phyloP scores from a whole-genome alignment of 2,797 vertebrate genomes.

The Ambastaia sidthimunki region DNA sequence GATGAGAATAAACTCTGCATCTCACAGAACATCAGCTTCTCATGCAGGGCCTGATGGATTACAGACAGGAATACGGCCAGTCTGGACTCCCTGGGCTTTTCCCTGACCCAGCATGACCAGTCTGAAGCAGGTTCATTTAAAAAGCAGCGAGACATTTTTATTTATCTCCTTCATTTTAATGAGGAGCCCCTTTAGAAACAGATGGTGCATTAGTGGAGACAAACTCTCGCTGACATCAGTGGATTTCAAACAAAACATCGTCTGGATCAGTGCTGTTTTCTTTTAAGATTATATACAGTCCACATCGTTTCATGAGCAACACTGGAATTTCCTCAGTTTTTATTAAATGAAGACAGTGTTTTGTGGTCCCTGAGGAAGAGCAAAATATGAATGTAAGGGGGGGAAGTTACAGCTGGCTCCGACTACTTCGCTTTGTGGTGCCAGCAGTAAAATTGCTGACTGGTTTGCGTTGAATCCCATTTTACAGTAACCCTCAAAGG shows the following conservation, averaged over 20 bases:
- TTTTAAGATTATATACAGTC: not conserved
- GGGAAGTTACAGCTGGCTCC: constrained; percentile 70
- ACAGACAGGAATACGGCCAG: constrained; percentile 38
- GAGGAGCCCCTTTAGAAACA: constrained; percentile 71
- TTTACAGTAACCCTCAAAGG: constrained; percentile 70
- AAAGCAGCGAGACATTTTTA: constrained; percentile 66
- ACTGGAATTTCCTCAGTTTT: constrained; percentile 52
- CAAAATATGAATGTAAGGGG: constrained; percentile 70
- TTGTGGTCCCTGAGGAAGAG: constrained; percentile 61
- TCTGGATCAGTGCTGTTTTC: constrained; percentile 20
- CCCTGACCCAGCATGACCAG: constrained; percentile 40
- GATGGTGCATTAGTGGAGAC: constrained; percentile 77
- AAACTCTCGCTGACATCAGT: constrained; percentile 70
- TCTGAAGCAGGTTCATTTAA: constrained; percentile 49
- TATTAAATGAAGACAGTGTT: constrained; percentile 59
- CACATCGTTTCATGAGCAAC: constrained; percentile 54
- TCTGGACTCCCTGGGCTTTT: constrained; percentile 14
- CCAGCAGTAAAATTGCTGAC: constrained; percentile 77
- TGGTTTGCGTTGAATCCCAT: constrained; percentile 67
- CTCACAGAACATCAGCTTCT: constrained; percentile 40
- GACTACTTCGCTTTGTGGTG: constrained; percentile 68
- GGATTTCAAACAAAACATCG: constrained; percentile 60
- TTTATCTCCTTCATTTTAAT: constrained; percentile 77
- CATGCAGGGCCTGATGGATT: constrained; percentile 48
- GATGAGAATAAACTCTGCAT: not conserved